Conservation (phyloP, 2,113 vertebrate species). For the Poecilia latipinna region DNA sequence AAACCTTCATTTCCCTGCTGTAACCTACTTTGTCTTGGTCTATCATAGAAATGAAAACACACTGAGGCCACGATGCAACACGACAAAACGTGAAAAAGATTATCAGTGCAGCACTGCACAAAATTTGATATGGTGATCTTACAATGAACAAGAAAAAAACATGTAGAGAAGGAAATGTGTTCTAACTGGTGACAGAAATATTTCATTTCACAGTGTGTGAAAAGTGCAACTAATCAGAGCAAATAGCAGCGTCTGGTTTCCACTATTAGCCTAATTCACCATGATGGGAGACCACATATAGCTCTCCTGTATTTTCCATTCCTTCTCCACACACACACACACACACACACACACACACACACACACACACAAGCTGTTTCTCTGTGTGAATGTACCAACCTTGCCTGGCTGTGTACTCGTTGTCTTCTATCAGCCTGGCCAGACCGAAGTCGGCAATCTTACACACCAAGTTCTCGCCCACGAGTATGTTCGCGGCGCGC, state of each 20-base stretch:
- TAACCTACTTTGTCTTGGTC: no score
- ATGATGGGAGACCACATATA: conserved; percentile 41
- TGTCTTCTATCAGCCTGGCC: conserved; percentile 96
- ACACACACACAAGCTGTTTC: conserved; percentile 1
- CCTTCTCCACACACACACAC: background rate
- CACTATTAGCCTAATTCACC: conserved; percentile 30
- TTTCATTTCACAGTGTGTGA: conserved; percentile 13
- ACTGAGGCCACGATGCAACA: no score
- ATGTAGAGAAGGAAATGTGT: no score
- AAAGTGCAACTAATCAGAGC: conserved; percentile 36
- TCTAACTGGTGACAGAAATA: conserved; percentile 1
- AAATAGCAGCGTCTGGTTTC: conserved; percentile 56
- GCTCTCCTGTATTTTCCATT: conserved; percentile 16
- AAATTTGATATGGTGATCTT: no score
- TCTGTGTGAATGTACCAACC: conserved; percentile 73
- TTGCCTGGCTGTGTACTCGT: conserved; percentile 96
- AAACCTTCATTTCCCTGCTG: no score
- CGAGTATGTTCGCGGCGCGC: conserved; percentile 94
- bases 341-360: background rate
- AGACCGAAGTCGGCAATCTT: conserved; percentile 97
- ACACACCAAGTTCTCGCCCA: conserved; percentile 94
- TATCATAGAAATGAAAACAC: no score
- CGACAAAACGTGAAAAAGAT: no score
- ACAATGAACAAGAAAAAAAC: no score
- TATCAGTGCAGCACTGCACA: no score